phyloP scores from a whole-genome alignment of 1,140 invertebrate species.

The Procambarus virginalis region DNA sequence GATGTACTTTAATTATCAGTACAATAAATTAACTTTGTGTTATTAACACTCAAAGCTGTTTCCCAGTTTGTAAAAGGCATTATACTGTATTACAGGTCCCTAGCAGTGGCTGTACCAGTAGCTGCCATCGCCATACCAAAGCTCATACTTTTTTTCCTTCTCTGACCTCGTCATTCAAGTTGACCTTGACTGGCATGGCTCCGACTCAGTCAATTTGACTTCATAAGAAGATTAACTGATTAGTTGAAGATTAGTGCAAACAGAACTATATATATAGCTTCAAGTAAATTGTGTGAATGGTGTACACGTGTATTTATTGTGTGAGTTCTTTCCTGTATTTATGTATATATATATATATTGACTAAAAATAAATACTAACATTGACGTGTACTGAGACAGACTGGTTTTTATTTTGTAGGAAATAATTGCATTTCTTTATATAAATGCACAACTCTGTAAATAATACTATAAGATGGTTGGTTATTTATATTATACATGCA shows the following conservation, averaged over 20 bases:
- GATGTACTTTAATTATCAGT: too few relatives aligned
- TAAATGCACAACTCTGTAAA: too few relatives aligned
- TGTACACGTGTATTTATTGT: not conserved
- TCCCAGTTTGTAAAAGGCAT: not conserved
- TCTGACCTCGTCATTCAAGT: conserved; percentile 9
- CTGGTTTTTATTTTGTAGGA: not conserved
- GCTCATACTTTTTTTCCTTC: conserved; percentile 38
- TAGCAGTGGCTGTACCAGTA: conserved; percentile 37
- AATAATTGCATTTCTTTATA: too few relatives aligned
- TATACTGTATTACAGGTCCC: conserved; percentile 20
- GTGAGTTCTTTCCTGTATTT: not conserved
- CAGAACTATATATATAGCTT: not conserved
- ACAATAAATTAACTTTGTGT: too few relatives aligned
- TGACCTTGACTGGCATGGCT: not conserved
- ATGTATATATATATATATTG: not conserved
- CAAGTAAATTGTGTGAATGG: not conserved
- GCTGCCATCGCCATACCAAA: conserved; percentile 45
- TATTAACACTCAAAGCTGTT: not conserved
- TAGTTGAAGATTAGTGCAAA: not conserved
- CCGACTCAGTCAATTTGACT: not conserved
- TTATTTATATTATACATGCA: too few relatives aligned
- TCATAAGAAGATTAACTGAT: not conserved
- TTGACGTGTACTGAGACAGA: not conserved
- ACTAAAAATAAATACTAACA: too few relatives aligned
- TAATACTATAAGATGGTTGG: too few relatives aligned